Percentiles rank a stretch among this genome's conserved stretches.
Evolutionary conservation across 2,797 vertebrate species (phyloP).

Genomic region (Loriculus beryllinus): DNA sequence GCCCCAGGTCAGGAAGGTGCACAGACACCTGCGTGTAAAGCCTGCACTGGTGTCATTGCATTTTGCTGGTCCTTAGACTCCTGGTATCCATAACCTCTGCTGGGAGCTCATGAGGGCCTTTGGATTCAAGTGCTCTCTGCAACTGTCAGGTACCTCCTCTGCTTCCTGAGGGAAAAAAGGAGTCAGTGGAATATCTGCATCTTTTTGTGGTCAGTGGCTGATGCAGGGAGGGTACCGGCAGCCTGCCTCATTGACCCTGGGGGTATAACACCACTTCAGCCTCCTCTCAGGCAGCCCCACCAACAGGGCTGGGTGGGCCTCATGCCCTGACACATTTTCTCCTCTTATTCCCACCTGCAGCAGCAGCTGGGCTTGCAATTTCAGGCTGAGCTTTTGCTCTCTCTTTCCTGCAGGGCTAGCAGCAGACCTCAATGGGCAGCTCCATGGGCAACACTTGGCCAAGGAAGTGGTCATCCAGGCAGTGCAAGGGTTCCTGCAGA

Average conservation of each 20-base stretch:
- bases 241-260: background rate
- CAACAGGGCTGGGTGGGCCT: background rate
- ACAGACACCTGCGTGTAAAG: background rate
- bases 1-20: background rate
- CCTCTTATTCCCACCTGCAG: background rate
- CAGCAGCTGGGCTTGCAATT: background rate
- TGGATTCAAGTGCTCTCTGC: background rate
- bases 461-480: constrained; percentile 81
- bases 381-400: background rate
- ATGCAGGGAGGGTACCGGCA: background rate
- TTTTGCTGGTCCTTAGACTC: background rate
- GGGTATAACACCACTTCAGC: background rate
- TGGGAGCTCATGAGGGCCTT: background rate
- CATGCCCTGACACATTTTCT: fast-evolving
- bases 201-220: background rate
- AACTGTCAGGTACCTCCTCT: no score
- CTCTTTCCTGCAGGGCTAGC: constrained; percentile 80
- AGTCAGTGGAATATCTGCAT: background rate
- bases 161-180: background rate
- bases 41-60: fast-evolving
- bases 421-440: constrained; percentile 79
- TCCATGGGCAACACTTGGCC: constrained; percentile 93
- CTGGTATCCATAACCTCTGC: background rate
- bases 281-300: background rate
- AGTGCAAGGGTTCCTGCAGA: constrained; percentile 82